Conservation (phyloP, 1,140 invertebrate species). For the Drosophila willistoni region DNA sequence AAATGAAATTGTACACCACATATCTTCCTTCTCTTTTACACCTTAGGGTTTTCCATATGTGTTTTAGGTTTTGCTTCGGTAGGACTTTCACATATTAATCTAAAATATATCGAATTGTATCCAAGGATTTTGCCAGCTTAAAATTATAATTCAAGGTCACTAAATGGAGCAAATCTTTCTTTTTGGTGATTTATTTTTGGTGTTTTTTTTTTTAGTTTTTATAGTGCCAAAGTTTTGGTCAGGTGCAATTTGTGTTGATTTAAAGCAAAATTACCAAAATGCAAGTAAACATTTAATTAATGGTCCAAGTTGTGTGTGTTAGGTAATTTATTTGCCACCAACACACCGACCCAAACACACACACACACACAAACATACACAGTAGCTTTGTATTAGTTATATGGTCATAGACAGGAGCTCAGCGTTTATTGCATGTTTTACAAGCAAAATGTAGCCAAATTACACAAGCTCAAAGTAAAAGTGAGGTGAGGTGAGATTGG, state of each 20-base stretch:
- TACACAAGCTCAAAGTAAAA: constrained; percentile 19
- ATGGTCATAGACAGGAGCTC: constrained; percentile 8
- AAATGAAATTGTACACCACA: not conserved
- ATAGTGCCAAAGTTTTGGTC: not conserved
- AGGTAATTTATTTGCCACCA: constrained; percentile 63
- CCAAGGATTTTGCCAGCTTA: too few relatives aligned
- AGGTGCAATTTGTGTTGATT: constrained; percentile 12
- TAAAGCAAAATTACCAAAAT: constrained; percentile 7
- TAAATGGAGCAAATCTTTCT: too few relatives aligned
- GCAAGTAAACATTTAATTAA: constrained; percentile 59
- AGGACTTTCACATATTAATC: too few relatives aligned
- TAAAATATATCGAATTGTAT: too few relatives aligned
- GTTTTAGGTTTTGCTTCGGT: too few relatives aligned
- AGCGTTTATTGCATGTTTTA: constrained; percentile 68
- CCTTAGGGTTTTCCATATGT: too few relatives aligned
- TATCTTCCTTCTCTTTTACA: too few relatives aligned
- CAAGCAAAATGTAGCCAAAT: constrained; percentile 57
- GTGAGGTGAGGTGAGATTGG: too few relatives aligned
- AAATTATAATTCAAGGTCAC: too few relatives aligned
- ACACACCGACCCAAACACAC: constrained; percentile 13
- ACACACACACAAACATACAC: not conserved
- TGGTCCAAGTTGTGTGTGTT: constrained; percentile 36
- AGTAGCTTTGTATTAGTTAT: constrained; percentile 19
- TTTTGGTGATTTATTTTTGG: not conserved
- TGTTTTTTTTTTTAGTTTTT: not conserved